Evolutionary conservation across 1,140 invertebrate genomes (phyloP).

Genomic region (Dendrolimus punctatus): DNA sequence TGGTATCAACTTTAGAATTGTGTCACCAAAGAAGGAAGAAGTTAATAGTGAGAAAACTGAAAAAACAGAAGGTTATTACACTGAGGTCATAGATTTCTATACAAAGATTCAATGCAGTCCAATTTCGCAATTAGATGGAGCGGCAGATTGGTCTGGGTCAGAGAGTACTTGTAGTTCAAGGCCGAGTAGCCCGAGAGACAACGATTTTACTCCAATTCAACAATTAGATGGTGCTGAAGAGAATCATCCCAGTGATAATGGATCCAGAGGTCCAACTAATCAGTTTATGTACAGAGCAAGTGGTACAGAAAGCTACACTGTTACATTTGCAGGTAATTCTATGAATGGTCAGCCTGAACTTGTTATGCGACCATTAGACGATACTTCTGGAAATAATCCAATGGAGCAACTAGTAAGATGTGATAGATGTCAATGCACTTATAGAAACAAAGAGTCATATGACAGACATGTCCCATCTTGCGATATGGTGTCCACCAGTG

Average conservation of each 20-base stretch:
- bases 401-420: constrained; percentile 87
- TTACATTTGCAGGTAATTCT: constrained; percentile 62
- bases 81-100: constrained; percentile 69
- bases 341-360: constrained; percentile 60
- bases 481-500: constrained; percentile 82
- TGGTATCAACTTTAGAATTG: constrained; percentile 45
- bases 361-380: constrained; percentile 65
- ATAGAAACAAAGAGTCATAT: constrained; percentile 90
- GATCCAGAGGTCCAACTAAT: constrained; percentile 47
- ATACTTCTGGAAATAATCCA: constrained; percentile 45
- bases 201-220: constrained; percentile 71
- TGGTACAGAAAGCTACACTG: constrained; percentile 63
- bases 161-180: constrained; percentile 63
- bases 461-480: constrained; percentile 87
- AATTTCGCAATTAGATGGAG: constrained; percentile 76
- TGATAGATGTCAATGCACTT: constrained; percentile 89
- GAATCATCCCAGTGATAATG: constrained; percentile 65
- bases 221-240: constrained; percentile 86
- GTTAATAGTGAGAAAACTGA: constrained; percentile 38
- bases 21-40: constrained; percentile 58
- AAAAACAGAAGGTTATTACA: constrained; percentile 59
- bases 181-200: constrained; percentile 41
- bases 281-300: constrained; percentile 67
- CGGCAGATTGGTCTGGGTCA: constrained; percentile 73
- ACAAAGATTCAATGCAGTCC: constrained; percentile 70